Conservation (phyloP, 2,888 invertebrate species). For the Hymenopus coronatus region DNA sequence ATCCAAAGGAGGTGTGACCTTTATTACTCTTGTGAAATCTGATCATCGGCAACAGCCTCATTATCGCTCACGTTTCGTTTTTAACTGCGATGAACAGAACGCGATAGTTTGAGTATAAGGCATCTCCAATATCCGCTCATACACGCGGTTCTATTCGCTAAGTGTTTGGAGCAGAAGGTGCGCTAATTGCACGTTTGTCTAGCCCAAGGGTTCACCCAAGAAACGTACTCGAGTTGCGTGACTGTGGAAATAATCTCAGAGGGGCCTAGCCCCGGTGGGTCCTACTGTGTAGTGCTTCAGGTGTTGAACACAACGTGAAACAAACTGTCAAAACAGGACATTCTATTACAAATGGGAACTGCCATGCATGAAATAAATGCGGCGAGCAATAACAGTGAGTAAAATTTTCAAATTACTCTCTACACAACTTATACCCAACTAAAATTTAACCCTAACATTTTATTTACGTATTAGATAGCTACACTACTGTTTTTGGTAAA, state of each 20-base stretch:
- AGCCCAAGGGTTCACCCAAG: neutral
- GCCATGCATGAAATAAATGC: neutral
- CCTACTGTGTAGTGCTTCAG: neutral
- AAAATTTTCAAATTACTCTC: too few relatives aligned
- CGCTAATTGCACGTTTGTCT: neutral
- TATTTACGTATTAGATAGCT: too few relatives aligned
- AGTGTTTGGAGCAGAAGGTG: neutral
- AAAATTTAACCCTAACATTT: too few relatives aligned
- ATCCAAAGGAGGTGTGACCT: conserved; percentile 17
- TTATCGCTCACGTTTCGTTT: neutral
- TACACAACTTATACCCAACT: too few relatives aligned
- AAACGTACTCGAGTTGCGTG: neutral
- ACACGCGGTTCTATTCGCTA: neutral
- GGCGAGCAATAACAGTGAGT: neutral
- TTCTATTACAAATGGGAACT: neutral
- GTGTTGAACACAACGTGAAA: neutral
- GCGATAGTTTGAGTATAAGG: neutral
- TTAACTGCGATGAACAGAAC: neutral
- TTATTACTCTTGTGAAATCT: neutral
- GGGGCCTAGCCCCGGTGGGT: too few relatives aligned
- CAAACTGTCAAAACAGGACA: neutral
- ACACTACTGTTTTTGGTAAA: too few relatives aligned
- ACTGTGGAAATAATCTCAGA: neutral
- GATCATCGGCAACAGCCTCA: neutral
- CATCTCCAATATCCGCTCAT: too few relatives aligned